Percentiles rank a stretch among this genome's conserved stretches.
Evolutionary conservation across 2,888 invertebrate genomes (phyloP).

Genomic region (Plebejus anna): DNA sequence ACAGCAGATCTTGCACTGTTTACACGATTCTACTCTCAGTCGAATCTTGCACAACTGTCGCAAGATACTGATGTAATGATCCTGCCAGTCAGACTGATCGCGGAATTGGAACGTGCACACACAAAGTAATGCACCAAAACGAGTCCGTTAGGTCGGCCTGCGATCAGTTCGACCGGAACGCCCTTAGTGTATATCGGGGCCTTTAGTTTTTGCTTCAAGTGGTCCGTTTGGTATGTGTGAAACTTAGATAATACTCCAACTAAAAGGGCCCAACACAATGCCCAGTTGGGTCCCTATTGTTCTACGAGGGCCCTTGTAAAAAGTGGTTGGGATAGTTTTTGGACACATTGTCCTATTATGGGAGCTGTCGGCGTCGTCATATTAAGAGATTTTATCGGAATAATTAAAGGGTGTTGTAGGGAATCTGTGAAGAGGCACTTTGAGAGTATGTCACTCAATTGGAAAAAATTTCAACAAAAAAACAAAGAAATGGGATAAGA

Average conservation of each 20-base stretch:
- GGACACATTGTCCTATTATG: conserved; percentile 1
- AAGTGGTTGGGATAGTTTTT: conserved; percentile 31
- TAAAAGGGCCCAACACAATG: conserved; percentile 17
- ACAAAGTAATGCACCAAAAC: too few relatives aligned
- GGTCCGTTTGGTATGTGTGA: conserved; percentile 12
- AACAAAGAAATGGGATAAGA: too few relatives aligned
- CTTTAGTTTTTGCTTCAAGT: neutral
- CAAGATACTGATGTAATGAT: too few relatives aligned
- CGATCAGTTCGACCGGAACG: neutral
- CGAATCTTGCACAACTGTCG: too few relatives aligned
- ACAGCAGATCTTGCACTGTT: too few relatives aligned
- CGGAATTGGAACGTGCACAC: too few relatives aligned
- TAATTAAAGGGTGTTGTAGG: conserved; percentile 6
- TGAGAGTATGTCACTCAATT: neutral
- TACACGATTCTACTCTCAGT: too few relatives aligned
- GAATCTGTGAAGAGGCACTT: neutral
- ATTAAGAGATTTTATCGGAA: conserved; percentile 7
- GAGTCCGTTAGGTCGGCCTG: neutral
- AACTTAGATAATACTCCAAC: conserved; percentile 24
- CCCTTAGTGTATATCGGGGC: neutral
- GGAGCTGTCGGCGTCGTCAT: conserved; percentile 18
- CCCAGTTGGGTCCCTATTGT: conserved; percentile 22
- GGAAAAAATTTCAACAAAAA: neutral
- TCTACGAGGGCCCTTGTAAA: conserved; percentile 26
- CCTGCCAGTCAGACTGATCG: too few relatives aligned